Base-by-base conservation (phyloP, 2,797 vertebrate genomes). In the Thaleichthys pacificus region DNA sequence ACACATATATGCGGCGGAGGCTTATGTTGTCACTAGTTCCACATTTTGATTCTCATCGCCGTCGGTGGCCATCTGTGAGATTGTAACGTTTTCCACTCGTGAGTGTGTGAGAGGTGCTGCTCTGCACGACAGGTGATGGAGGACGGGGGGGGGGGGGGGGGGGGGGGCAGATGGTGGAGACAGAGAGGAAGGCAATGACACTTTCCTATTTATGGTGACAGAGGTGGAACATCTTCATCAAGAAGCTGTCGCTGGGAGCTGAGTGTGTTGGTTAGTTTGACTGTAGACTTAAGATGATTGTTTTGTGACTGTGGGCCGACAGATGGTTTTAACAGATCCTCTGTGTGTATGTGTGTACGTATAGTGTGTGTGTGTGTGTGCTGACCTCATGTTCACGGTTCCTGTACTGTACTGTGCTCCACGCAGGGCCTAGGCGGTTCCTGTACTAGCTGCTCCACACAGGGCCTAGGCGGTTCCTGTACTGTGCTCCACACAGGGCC, bases 251-350 rank as follows among this genome's bases (percentile, higher is more conserved):
- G 19, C n/a, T 56, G 51, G 1, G 19, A n/a, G 51, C 19, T n/a
- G 51, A n/a, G 19, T 6, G 2, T n/a, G 6, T 5, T 56, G 51
- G 51, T 2, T 56, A 6, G 2, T n/a, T 56, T n/a, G 51, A 56
- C 17, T 14, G 32, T 21, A 17, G 62, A 64, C 32, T n/a, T 17
- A 28, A 64, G 32, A 32, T 38, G 32, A 64, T 38, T 38, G 32
- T 64, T 24, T 30, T 64, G 32, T 32, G 61, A 62, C 61, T 28
- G 61, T 8, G 62, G 15, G 21, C 5, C 15, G 9, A 8, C 62
- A 64, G 32, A 38, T 64, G 32, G 32, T n/a, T 64, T 38, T 42
- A n/a, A 38, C 62, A 64, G 62, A 62, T 62, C 14, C 61, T 30
- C 4, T 62, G 24, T 5, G 17, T 54, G 19, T 56, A 15, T 56